phyloP scores from a whole-genome alignment of 2,888 invertebrate species.

The Eupithecia abbreviata region DNA sequence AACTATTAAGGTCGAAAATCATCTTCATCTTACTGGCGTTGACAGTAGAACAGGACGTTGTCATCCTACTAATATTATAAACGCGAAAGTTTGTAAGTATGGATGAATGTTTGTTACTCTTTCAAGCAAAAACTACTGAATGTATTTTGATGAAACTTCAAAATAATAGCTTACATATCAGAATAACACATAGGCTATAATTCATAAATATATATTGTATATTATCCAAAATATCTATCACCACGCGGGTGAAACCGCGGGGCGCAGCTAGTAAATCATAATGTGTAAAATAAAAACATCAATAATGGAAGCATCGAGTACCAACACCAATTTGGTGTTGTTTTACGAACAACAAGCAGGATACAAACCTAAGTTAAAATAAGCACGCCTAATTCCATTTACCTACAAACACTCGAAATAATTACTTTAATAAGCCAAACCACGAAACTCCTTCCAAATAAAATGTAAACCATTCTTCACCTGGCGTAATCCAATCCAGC shows the following conservation, averaged over 20 bases:
- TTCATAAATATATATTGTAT: no score
- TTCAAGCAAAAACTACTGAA: no score
- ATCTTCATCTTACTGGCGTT: not conserved
- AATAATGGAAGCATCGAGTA: not conserved
- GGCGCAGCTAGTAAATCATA: no score
- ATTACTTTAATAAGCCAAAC: constrained; percentile 25
- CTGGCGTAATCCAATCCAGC: constrained; percentile 44
- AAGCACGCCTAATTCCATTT: not conserved
- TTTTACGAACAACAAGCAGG: not conserved
- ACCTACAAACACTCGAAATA: not conserved
- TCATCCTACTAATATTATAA: no score
- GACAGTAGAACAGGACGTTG: not conserved
- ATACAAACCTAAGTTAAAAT: not conserved
- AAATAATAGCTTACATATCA: no score
- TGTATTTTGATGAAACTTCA: no score
- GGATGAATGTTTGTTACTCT: no score
- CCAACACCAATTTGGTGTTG: not conserved
- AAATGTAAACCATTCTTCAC: constrained; percentile 42
- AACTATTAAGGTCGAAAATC: not conserved
- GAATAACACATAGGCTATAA: no score
- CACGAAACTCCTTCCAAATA: constrained; percentile 23
- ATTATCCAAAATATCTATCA: no score
- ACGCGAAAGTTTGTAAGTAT: no score
- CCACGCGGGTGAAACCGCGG: no score
- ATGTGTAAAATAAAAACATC: not conserved